Percentiles rank a stretch among this genome's conserved stretches.
Conservation (phyloP, 1,140 invertebrate species). For the Papilio glaucus region DNA sequence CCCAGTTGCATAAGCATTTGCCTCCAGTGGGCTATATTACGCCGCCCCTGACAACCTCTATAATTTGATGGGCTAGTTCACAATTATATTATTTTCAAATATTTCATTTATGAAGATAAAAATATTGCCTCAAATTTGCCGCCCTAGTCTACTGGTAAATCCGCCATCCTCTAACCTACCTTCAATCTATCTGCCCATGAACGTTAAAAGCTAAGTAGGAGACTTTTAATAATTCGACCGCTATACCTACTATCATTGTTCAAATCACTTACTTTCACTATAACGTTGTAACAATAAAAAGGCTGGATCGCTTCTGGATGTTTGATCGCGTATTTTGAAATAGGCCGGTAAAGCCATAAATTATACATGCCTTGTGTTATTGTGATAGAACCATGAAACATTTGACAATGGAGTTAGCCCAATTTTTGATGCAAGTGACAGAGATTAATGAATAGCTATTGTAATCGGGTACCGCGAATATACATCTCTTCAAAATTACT, state of each 20-base stretch:
- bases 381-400: not conserved
- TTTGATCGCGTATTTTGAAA: not conserved
- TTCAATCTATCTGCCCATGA: too few relatives aligned
- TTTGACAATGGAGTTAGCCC: slow-evolving; percentile 11
- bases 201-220: too few relatives aligned
- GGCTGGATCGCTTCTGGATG: too few relatives aligned
- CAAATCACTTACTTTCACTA: not conserved
- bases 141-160: too few relatives aligned
- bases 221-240: not conserved
- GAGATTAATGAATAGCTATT: not conserved
- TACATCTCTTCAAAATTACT: not conserved
- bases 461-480: not conserved
- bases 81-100: too few relatives aligned
- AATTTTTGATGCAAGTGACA: slow-evolving; percentile 20
- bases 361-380: slow-evolving; percentile 3
- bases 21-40: not conserved
- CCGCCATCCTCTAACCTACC: too few relatives aligned
- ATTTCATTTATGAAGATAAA: too few relatives aligned
- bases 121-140: too few relatives aligned
- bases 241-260: not conserved
- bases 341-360: not conserved
- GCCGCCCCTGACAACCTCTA: not conserved
- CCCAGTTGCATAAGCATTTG: not conserved
- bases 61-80: not conserved
- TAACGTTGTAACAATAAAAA: slow-evolving; percentile 2